These are phyloP conservation scores for Pagrus major DNA, from an alignment of 2,113 vertebrate genomes.

Conservation along the genomic window DNA sequence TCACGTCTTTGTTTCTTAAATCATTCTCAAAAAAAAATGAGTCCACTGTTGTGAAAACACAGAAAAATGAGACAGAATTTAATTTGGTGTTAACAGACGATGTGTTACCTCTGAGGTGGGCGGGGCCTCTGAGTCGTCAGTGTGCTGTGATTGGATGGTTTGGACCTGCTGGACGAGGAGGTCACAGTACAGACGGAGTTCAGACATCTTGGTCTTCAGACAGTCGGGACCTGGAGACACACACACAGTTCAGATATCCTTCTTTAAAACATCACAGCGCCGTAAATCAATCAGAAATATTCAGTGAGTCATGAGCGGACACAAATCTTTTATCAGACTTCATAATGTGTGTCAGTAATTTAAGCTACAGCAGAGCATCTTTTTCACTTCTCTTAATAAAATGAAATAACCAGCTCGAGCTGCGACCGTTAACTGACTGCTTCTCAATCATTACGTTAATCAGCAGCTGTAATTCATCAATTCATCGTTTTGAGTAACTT, in stretches of 20 bases:
- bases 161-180: constrained; percentile 84
- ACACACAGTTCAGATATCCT: not conserved
- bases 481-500: too few relatives aligned
- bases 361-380: not conserved
- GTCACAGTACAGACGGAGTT: constrained; percentile 98
- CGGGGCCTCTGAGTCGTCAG: constrained; percentile 71
- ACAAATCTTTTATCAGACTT: not conserved
- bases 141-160: constrained; percentile 82
- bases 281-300: not conserved
- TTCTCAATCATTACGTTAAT: too few relatives aligned
- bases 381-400: not conserved
- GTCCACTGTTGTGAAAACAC: not conserved
- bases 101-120: constrained; percentile 63
- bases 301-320: not conserved
- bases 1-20: too few relatives aligned
- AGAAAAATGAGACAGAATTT: not conserved
- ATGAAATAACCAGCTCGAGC: not conserved
- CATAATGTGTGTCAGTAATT: not conserved
- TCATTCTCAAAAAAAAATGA: not conserved
- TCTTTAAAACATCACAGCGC: not conserved
- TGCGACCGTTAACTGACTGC: too few relatives aligned
- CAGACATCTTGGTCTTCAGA: constrained; percentile 98
- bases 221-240: constrained; percentile 82
- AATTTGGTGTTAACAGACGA: constrained; percentile 37
- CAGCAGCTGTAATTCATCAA: too few relatives aligned